Base-by-base conservation (phyloP, 2,113 vertebrate genomes). In the Chaenogobius annularis region DNA sequence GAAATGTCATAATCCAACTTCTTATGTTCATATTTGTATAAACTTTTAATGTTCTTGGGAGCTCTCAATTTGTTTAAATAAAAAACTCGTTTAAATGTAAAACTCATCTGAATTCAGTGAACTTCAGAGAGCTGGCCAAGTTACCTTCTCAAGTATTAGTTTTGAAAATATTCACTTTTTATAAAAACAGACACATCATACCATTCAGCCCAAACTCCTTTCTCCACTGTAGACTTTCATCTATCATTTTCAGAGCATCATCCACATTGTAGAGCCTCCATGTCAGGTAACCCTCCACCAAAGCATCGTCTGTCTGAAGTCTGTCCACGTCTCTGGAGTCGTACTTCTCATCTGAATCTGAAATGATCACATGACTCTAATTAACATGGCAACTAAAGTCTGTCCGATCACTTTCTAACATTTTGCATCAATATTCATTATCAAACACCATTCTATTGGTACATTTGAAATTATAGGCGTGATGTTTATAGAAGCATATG, bases 161-260 rank as follows among this genome's bases (percentile, higher is more conserved):
- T 19, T 7, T 54, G 7, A 54, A 54, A 54, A 10, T 9, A 9
- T 9, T 40, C 37, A 40, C 8, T 3, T 40, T 46, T 22, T 26
- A 58, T 58, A 5, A 1, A 15, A 8, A 22, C 26, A 1, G 19
- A 7, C 19, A 40, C 1, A 12, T 62, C 94, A 90, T 94, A 99
- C 98, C 97, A 71, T 98, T 96, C 64, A 99, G 75, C 2, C 88
- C 80, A 72, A 92, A 95, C 8, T 99, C 96, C 77, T 96, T 98
- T 56, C 97, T 95, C 97, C 97, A 99, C 43, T 94, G 96, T 73
- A 98, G 90, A 85, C 98, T 99, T 74, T 97, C 96, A 86, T 98
- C 96, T 11, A 98, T 96, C 96, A 99, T 98, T 90, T 98, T 98
- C 77, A 99, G 77, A 0, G 96, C 87, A 64, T 99, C 96, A 1